Conservation (phyloP, 1,140 invertebrate species). For the Brachionus sp. region DNA sequence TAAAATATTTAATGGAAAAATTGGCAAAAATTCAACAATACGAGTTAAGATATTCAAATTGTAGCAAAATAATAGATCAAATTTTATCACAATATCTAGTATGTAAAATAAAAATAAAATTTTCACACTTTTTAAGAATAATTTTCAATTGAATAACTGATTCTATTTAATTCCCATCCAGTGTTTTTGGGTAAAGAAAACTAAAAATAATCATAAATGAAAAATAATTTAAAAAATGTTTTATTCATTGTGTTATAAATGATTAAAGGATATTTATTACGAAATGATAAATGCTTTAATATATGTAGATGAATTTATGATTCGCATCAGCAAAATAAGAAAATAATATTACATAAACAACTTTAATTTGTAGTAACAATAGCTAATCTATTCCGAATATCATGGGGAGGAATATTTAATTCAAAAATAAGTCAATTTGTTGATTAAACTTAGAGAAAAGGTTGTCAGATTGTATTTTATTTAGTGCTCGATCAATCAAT, state of each 20-base stretch:
- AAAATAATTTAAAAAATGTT: too few relatives aligned
- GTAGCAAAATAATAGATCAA: background rate
- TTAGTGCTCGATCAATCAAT: background rate
- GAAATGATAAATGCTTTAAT: background rate
- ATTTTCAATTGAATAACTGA: background rate
- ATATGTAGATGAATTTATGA: background rate
- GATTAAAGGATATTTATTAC: too few relatives aligned
- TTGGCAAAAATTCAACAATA: background rate
- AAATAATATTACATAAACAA: background rate
- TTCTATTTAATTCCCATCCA: too few relatives aligned
- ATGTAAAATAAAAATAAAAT: background rate
- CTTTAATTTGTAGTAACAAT: background rate
- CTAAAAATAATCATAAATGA: too few relatives aligned
- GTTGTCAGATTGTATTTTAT: slow-evolving; percentile 4
- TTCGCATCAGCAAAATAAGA: background rate
- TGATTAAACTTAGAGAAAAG: background rate
- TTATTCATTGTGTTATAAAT: too few relatives aligned
- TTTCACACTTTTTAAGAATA: slow-evolving; percentile 3
- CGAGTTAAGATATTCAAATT: background rate
- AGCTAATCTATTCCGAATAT: background rate
- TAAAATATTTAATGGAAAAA: slow-evolving; percentile 29
- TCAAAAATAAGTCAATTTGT: background rate
- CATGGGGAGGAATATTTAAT: background rate
- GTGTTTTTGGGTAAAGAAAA: too few relatives aligned
- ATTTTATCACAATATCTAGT: background rate